Evolutionary conservation across 2,797 vertebrate genomes (phyloP).

Genomic region (Argentina silus): DNA sequence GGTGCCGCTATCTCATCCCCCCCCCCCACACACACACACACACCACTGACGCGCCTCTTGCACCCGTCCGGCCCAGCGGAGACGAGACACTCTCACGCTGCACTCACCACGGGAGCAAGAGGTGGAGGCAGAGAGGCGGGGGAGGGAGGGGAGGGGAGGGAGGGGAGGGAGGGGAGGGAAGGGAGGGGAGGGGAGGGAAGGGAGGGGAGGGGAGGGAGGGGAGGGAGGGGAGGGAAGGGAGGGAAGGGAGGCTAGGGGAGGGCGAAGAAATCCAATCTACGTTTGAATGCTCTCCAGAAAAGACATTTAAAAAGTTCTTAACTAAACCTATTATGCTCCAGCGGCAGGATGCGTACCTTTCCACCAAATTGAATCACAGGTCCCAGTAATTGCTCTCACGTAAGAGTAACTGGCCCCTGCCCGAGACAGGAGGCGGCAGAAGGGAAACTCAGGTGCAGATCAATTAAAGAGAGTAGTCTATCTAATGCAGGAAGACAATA

Average conservation of each 20-base stretch:
- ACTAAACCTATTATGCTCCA: slow-evolving; percentile 69
- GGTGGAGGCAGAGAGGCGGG: slow-evolving; percentile 3
- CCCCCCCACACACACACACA: slow-evolving; percentile 23
- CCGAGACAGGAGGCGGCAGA: slow-evolving; percentile 21
- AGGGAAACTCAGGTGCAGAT: slow-evolving; percentile 35
- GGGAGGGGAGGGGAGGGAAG: no score
- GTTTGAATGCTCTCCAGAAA: slow-evolving; percentile 65
- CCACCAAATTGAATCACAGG: slow-evolving; percentile 67
- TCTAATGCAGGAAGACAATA: not conserved
- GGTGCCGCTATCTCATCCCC: slow-evolving; percentile 57
- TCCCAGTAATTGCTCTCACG: slow-evolving; percentile 70
- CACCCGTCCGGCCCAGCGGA: slow-evolving; percentile 29
- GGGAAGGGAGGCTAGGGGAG: slow-evolving; percentile 6
- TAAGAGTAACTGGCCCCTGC: slow-evolving; percentile 46
- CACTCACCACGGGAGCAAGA: slow-evolving; percentile 6
- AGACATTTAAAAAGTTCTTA: slow-evolving; percentile 74
- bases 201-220: no score
- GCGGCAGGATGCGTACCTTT: slow-evolving; percentile 52
- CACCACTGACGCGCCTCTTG: slow-evolving; percentile 29
- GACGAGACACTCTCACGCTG: slow-evolving; percentile 37
- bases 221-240: no score
- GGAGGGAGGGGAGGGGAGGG: not conserved
- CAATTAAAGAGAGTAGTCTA: slow-evolving; percentile 27
- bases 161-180: no score
- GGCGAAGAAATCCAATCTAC: slow-evolving; percentile 21